phyloP scores from a whole-genome alignment of 2,113 vertebrate genomes.

The Oryzias celebensis region DNA sequence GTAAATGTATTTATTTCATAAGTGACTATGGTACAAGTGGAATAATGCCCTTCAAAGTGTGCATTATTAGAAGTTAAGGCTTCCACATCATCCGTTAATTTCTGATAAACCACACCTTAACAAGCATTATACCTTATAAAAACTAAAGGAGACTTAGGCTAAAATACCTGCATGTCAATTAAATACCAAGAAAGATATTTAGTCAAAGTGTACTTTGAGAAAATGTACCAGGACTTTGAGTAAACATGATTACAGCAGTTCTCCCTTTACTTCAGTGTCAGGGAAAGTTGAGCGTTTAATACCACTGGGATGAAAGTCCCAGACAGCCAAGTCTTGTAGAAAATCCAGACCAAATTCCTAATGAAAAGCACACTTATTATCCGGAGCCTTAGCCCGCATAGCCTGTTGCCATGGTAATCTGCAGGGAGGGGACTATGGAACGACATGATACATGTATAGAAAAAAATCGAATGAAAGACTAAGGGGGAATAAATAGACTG shows the following conservation, averaged over 20 bases:
- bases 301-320: not conserved
- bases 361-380: constrained; percentile 4
- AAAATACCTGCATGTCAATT: too few species aligned
- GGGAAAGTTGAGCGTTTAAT: not conserved
- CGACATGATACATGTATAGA: constrained; percentile 10
- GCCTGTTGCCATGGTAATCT: constrained; percentile 61
- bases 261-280: not conserved
- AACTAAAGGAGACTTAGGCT: too few species aligned
- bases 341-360: constrained; percentile 8
- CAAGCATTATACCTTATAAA: too few species aligned
- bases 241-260: not conserved
- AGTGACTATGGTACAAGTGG: too few species aligned
- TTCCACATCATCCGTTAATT: too few species aligned
- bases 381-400: constrained; percentile 12
- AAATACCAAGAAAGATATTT: too few species aligned
- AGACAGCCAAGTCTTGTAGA: not conserved
- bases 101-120: too few species aligned
- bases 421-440: not conserved
- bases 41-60: too few species aligned
- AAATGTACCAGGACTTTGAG: too few species aligned
- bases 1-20: too few species aligned
- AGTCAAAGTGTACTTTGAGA: too few species aligned
- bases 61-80: too few species aligned
- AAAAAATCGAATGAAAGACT: constrained; percentile 11
- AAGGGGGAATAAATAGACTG: constrained; percentile 23